These are phyloP conservation scores for Indri indri DNA, from an alignment of 2,113 vertebrate genomes.

Conservation along the genomic window DNA sequence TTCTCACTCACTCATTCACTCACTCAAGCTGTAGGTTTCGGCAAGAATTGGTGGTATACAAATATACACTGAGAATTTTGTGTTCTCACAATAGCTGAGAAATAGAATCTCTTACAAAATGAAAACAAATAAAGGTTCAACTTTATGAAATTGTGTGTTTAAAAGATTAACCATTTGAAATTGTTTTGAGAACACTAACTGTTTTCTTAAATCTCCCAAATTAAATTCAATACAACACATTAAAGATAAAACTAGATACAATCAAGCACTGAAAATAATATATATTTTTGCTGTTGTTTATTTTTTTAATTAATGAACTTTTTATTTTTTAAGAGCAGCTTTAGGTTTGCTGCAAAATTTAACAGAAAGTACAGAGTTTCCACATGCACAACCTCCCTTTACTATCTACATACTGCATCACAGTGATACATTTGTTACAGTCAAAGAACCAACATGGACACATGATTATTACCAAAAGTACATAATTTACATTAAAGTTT, in stretches of 20 bases:
- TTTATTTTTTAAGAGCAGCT: background rate
- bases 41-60: background rate
- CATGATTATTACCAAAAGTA: background rate
- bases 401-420: background rate
- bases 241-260: background rate
- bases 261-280: background rate
- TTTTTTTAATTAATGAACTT: background rate
- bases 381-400: background rate
- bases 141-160: background rate
- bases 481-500: background rate
- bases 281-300: background rate
- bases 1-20: background rate
- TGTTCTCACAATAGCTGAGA: background rate
- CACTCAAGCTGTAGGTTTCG: background rate
- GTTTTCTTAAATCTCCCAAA: conserved; percentile 38
- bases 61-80: background rate
- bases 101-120: background rate
- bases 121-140: background rate
- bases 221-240: background rate
- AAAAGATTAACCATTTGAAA: conserved; percentile 20
- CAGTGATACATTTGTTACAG: background rate
- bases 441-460: background rate
- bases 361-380: background rate
- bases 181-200: background rate
- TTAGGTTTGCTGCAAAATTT: background rate